A percentile compares a stretch with the other conserved stretches of the same genome.
Evolutionary conservation across 2,113 vertebrate species (phyloP).

Genomic region (Glaucidium brasilianum): DNA sequence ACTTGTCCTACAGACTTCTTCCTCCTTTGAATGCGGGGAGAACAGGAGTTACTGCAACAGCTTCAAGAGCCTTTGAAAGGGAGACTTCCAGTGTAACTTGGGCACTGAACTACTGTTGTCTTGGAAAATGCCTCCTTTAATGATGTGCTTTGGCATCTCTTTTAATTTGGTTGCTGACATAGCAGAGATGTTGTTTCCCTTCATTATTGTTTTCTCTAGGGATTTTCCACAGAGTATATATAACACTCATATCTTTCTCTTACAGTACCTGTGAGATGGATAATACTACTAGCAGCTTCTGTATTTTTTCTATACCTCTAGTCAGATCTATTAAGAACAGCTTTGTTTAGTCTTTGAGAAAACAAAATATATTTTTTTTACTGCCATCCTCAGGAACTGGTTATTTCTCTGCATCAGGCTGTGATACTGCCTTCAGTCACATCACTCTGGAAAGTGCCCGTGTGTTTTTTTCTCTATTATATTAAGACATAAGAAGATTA

Average conservation of each 20-base stretch:
- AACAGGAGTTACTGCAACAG: background rate
- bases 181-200: constrained; percentile 10
- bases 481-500: background rate
- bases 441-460: background rate
- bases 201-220: background rate
- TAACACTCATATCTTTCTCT: background rate
- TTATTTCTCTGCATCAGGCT: background rate
- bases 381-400: background rate
- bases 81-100: background rate
- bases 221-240: background rate
- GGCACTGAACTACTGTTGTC: background rate
- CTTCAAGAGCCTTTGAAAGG: background rate
- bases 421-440: background rate
- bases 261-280: background rate
- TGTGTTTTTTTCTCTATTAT: background rate
- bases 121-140: constrained; percentile 19
- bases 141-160: constrained; percentile 8
- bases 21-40: background rate
- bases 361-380: constrained; percentile 28
- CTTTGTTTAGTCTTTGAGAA: background rate
- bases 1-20: background rate
- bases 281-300: background rate
- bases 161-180: constrained; percentile 46
- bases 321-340: background rate
- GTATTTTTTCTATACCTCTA: background rate